phyloP scores from a whole-genome alignment of 2,888 invertebrate species.

The Yponomeuta evonymella region DNA sequence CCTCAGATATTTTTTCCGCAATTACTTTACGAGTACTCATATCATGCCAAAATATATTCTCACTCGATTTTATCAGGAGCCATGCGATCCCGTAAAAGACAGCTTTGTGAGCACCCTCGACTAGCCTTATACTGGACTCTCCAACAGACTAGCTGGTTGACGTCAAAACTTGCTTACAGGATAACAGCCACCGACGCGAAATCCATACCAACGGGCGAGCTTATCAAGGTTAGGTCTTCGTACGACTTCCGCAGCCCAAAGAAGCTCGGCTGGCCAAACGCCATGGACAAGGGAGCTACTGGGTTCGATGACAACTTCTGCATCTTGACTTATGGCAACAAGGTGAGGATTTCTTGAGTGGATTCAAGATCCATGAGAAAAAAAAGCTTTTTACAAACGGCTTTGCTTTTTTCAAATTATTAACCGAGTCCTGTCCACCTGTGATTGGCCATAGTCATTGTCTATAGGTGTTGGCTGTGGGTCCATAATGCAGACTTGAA shows the following conservation, averaged over 20 bases:
- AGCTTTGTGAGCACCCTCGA: no score
- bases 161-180: constrained; percentile 29
- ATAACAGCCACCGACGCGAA: constrained; percentile 54
- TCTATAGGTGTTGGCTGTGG: no score
- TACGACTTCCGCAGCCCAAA: constrained; percentile 83
- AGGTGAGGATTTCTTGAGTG: constrained; percentile 30
- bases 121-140: no score
- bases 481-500: no score
- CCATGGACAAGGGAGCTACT: constrained; percentile 77
- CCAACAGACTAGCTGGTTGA: background rate
- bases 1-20: no score
- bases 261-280: constrained; percentile 74
- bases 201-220: constrained; percentile 58
- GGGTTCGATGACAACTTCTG: constrained; percentile 93
- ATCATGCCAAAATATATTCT: background rate
- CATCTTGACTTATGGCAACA: constrained; percentile 61
- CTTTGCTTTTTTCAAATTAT: no score
- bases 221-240: constrained; percentile 77
- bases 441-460: no score
- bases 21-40: background rate
- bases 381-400: no score
- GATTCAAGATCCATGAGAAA: no score
- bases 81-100: no score
- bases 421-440: no score
- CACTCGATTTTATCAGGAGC: no score